Conservation (phyloP, 2,113 vertebrate species). For the Hystrix cristata region DNA sequence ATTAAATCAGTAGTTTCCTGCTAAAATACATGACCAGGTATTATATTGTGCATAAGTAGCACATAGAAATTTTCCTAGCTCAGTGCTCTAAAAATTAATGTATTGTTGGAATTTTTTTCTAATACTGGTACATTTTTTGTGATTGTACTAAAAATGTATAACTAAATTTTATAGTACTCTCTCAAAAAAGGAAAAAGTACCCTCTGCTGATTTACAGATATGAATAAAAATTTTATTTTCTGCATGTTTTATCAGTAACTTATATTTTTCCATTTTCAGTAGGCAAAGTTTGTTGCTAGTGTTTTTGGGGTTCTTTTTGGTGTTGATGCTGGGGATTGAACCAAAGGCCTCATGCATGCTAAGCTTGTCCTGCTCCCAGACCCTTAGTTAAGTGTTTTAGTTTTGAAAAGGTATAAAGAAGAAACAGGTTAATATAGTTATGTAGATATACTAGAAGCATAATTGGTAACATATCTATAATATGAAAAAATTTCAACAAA, state of each 20-base stretch:
- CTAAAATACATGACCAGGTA: constrained; percentile 1
- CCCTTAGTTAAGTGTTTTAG: constrained; percentile 39
- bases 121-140: constrained; percentile 21
- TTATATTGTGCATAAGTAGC: background rate
- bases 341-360: background rate
- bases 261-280: constrained; percentile 5
- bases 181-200: background rate
- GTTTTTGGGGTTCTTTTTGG: background rate
- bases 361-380: background rate
- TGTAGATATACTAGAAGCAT: background rate
- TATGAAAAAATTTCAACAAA: background rate
- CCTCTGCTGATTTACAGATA: constrained; percentile 13
- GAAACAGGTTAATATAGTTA: constrained; percentile 29
- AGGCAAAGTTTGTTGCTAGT: background rate
- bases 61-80: constrained; percentile 19
- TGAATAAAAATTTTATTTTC: constrained; percentile 30
- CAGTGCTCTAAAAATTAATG: background rate
- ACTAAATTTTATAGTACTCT: constrained; percentile 3
- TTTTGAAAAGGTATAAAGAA: constrained; percentile 10
- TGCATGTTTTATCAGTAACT: constrained; percentile 47
- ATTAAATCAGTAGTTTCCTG: constrained; percentile 11
- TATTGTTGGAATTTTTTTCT: background rate
- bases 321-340: background rate
- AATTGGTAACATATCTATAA: background rate
- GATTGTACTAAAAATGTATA: background rate